Conservation (phyloP, 2,888 invertebrate genomes). For the Dioctria linearis region DNA sequence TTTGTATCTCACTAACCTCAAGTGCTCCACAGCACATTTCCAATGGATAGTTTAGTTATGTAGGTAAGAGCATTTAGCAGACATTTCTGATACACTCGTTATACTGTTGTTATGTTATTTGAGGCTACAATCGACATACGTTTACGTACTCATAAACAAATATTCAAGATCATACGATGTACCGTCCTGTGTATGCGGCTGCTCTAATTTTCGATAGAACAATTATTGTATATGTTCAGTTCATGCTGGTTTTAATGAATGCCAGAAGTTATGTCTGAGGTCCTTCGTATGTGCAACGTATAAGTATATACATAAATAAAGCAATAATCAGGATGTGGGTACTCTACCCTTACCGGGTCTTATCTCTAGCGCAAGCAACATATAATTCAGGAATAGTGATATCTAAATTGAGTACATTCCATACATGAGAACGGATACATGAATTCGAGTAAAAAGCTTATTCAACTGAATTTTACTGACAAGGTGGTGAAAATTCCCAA, state of each 20-base stretch:
- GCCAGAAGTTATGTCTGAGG: conserved; percentile 18
- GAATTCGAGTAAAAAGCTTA: conserved; percentile 23
- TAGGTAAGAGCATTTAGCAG: background rate
- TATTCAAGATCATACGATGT: background rate
- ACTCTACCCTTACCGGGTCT: too few species aligned
- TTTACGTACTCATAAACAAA: background rate
- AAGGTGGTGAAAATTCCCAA: background rate
- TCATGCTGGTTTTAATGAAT: background rate
- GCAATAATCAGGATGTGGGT: conserved; percentile 30
- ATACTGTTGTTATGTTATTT: background rate
- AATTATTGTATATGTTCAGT: background rate
- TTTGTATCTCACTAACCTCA: conserved; percentile 20
- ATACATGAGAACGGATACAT: background rate
- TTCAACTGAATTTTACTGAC: background rate
- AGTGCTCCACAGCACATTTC: background rate
- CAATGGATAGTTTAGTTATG: background rate
- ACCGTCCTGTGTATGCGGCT: background rate
- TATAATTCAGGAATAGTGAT: background rate
- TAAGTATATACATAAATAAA: conserved; percentile 23
- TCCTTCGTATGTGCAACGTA: conserved; percentile 18
- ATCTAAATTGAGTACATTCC: background rate
- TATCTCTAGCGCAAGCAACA: background rate
- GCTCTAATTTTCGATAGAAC: conserved; percentile 15
- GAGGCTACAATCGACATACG: conserved; percentile 6
- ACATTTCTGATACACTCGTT: background rate